phyloP scores from a whole-genome alignment of 2,797 vertebrate genomes.

The Pantherophis alleghaniensis region DNA sequence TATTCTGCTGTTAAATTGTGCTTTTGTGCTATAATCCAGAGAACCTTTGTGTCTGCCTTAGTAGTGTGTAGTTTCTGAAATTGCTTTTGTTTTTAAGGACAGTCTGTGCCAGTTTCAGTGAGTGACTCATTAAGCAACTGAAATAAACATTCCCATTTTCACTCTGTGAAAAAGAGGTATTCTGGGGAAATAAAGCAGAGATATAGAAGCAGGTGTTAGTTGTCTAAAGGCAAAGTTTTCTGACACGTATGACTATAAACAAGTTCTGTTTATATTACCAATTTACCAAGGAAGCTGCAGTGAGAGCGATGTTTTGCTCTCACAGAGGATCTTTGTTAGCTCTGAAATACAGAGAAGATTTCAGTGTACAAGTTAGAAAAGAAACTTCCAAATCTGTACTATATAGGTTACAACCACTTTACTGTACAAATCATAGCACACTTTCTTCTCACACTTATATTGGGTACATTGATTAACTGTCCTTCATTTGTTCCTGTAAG shows the following conservation, averaged over 20 bases:
- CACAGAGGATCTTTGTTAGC: conserved; percentile 6
- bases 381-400: rapidly evolving
- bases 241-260: conserved; percentile 46
- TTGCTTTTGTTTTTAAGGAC: conserved; percentile 77
- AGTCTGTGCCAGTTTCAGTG: conserved; percentile 71
- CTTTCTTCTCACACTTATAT: neutral
- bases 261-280: conserved; percentile 34
- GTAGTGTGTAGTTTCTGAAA: conserved; percentile 77
- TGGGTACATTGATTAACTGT: neutral
- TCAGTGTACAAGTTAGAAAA: conserved; percentile 10
- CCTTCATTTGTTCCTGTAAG: neutral
- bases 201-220: conserved; percentile 75
- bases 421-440: neutral
- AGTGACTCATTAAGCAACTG: conserved; percentile 73
- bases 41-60: conserved; percentile 80
- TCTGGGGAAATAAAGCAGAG: conserved; percentile 38
- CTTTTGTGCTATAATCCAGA: conserved; percentile 84
- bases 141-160: conserved; percentile 72
- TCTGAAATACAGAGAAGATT: conserved; percentile 10
- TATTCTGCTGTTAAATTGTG: conserved; percentile 83
- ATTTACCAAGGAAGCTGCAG: conserved; percentile 31
- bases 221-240: conserved; percentile 61
- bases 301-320: conserved; percentile 11
- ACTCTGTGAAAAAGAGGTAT: conserved; percentile 45
- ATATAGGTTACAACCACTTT: neutral